Conservation (phyloP, 2,888 invertebrate genomes). For the Slavum lentiscoides region DNA sequence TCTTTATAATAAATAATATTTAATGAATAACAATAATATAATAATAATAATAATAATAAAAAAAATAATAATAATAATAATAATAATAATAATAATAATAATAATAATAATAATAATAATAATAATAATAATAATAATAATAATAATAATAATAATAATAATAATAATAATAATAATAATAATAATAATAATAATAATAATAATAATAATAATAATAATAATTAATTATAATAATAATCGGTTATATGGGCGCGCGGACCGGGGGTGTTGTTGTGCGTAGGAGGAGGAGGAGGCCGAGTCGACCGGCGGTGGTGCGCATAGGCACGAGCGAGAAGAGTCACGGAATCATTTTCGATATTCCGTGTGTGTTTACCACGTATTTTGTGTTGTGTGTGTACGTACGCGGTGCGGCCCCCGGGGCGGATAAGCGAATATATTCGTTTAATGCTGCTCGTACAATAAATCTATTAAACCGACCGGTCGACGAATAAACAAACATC, state of each 20-base stretch:
- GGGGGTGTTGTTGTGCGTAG: constrained; percentile 38
- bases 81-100: no score
- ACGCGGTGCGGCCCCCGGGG: constrained; percentile 16
- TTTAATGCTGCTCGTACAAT: constrained; percentile 41
- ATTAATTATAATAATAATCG: constrained; percentile 27
- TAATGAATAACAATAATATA: constrained; percentile 32
- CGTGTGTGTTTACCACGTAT: background rate
- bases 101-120: no score
- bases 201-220: no score
- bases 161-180: no score
- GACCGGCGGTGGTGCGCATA: background rate
- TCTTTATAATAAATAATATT: background rate
- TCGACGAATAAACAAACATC: constrained; percentile 43
- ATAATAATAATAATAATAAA: no score
- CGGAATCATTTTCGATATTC: constrained; percentile 43
- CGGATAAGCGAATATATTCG: constrained; percentile 42
- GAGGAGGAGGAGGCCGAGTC: background rate
- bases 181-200: no score
- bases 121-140: no score
- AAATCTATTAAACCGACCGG: constrained; percentile 46
- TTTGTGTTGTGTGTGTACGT: background rate
- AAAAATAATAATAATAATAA: no score
- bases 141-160: no score
- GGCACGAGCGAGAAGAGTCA: constrained; percentile 26
- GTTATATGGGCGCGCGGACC: constrained; percentile 11